Evolutionary conservation across 1,140 invertebrate species (phyloP).

Genomic region (Trialeurodes vaporariorum): DNA sequence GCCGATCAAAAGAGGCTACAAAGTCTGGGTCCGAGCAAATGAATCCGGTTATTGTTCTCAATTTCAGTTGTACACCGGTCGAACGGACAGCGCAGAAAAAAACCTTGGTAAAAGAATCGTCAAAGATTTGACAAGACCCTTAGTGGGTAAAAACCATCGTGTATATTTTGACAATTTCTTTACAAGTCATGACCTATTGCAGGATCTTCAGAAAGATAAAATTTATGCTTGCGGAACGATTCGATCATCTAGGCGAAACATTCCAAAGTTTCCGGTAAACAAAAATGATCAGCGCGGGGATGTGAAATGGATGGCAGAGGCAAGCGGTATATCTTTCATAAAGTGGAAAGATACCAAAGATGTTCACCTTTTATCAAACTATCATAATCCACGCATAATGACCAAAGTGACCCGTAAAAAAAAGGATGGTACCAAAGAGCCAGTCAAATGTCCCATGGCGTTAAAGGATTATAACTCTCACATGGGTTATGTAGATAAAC

Average conservation of each 20-base stretch:
- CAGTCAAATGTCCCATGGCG: constrained; percentile 12
- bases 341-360: background rate
- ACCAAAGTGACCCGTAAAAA: constrained; percentile 22
- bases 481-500: constrained; percentile 34
- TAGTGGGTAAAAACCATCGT: background rate
- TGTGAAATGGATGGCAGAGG: background rate
- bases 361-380: constrained; percentile 1
- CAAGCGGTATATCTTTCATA: background rate
- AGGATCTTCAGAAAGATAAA: no score
- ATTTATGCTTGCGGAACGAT: no score
- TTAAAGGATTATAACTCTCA: constrained; percentile 32
- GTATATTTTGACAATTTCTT: constrained; percentile 7
- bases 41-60: constrained; percentile 6
- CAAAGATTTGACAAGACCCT: background rate
- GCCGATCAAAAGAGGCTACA: constrained; percentile 18
- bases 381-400: constrained; percentile 6
- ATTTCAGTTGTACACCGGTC: background rate
- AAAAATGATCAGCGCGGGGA: background rate
- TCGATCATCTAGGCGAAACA: background rate
- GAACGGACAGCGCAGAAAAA: background rate
- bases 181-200: no score
- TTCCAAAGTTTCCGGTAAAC: background rate
- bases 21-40: constrained; percentile 14
- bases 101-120: constrained; percentile 1
- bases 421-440: constrained; percentile 15